Conservation (phyloP, 2,888 invertebrate genomes). For the Leuctra nigra region DNA sequence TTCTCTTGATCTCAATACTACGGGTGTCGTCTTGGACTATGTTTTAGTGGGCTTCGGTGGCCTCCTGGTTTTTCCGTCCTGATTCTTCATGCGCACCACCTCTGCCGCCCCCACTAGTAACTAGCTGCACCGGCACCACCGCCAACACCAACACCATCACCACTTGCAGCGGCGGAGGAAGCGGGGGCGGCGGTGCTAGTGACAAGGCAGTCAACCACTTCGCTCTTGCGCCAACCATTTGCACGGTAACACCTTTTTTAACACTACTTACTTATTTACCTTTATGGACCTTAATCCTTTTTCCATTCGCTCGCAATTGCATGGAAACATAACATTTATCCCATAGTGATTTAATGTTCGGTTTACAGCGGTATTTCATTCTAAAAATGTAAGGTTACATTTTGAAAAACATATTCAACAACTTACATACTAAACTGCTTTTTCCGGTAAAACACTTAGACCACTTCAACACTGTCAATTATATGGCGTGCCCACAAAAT, state of each 20-base stretch:
- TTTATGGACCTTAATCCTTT: too few relatives aligned
- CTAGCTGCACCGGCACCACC: slow-evolving; percentile 19
- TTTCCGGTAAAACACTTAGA: too few relatives aligned
- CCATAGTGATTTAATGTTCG: too few relatives aligned
- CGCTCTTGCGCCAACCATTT: slow-evolving; percentile 41
- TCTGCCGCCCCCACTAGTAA: slow-evolving; percentile 24
- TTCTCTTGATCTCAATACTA: background rate
- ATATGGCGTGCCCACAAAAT: too few relatives aligned
- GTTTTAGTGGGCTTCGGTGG: slow-evolving; percentile 45
- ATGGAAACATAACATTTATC: too few relatives aligned
- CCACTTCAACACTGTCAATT: too few relatives aligned
- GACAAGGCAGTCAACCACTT: slow-evolving; percentile 31
- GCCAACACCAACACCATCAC: slow-evolving; percentile 27
- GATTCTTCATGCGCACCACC: slow-evolving; percentile 34
- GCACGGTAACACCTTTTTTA: slow-evolving; percentile 40
- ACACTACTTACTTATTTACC: too few relatives aligned
- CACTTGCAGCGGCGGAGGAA: slow-evolving; percentile 22
- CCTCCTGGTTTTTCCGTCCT: slow-evolving; percentile 44
- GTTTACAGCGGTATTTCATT: too few relatives aligned
- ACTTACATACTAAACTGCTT: too few relatives aligned
- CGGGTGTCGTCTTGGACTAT: slow-evolving; percentile 21
- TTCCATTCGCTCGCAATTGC: too few relatives aligned
- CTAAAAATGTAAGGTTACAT: too few relatives aligned
- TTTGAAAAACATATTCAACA: too few relatives aligned
- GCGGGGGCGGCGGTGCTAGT: slow-evolving; percentile 27